These are phyloP conservation scores for Cyanoderma ruficeps DNA, from an alignment of 2,113 vertebrate genomes.

Conservation along the genomic window DNA sequence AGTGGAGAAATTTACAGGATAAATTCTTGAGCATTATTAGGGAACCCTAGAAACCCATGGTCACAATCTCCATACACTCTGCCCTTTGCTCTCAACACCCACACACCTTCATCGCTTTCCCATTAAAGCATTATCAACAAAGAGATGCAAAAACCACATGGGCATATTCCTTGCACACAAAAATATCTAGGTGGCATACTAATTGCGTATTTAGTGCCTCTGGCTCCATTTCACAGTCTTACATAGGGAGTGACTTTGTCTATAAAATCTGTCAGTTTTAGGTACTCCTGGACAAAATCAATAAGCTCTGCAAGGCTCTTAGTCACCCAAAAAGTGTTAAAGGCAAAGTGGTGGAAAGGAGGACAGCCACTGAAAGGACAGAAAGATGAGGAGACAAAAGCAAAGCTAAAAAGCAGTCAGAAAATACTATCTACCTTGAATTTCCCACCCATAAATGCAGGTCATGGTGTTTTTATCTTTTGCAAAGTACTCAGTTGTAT, in stretches of 20 bases:
- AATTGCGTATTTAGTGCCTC: not conserved
- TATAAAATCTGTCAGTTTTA: not conserved
- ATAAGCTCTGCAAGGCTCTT: not conserved
- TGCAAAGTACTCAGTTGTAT: not conserved
- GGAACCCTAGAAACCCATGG: not conserved
- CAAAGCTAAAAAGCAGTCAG: not conserved
- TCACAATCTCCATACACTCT: not conserved
- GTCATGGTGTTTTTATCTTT: not conserved
- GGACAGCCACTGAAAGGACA: not conserved
- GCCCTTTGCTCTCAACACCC: not conserved
- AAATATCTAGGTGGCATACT: not conserved
- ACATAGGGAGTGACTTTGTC: not conserved
- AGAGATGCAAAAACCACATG: not conserved
- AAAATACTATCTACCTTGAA: not conserved
- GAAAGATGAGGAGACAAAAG: not conserved
- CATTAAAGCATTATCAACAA: not conserved
- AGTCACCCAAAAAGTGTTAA: not conserved
- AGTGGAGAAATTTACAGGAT: not conserved
- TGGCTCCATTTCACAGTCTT: not conserved
- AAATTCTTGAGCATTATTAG: not conserved
- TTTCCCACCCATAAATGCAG: not conserved
- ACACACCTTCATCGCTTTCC: not conserved
- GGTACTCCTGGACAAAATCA: not conserved
- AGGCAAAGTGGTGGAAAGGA: not conserved
- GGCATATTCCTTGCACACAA: not conserved